Base-by-base conservation (phyloP, 2,888 invertebrate genomes). In the Auanema freiburgensis region DNA sequence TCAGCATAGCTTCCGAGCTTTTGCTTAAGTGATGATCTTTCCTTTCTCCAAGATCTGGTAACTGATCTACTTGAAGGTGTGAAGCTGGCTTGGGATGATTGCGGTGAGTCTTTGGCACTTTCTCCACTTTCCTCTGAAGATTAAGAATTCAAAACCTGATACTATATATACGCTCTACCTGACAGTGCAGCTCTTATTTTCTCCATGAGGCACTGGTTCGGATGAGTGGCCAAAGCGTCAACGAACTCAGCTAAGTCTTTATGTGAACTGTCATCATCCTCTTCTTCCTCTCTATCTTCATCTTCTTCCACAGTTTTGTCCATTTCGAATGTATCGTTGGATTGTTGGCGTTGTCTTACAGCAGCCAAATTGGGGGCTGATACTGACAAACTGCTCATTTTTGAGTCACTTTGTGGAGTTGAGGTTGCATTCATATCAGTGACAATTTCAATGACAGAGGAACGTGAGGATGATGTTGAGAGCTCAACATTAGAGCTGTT, bases 341-440 rank as follows among this genome's bases (percentile, higher is more conserved):
- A 72, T 41, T 65, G 67, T 44, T 65, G 65, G 16, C 69, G 60
- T 52, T 70, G 70, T n/a, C 66, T 60, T 14, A 65, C 68, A 5
- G 67, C 66, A 5, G 71, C 73, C 50, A 76, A 65, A 61, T 76
- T 71, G 18, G 74, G 76, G 12, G 72, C 71, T 21, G 73, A 79
- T n/a, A 71, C 79, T 12, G 65, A 79, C 14, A 72, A 72, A 8
- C 16, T 63, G 6, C 65, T 57, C 42, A 58, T 59, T 59, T 66
- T 64, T 4, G 62, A 66, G 21, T 60, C 65, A 21, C 52, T 24
- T 25, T 57, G 57, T 11, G 62, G 52, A 21, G 46, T 46, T 46
- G 40, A 33, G 41, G 51, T 14, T 3, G 57, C 40, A 33, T 44
- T 40, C 3, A 43, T 42, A 11, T 21, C 50, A 10, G 51, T 16